Evolutionary conservation across 2,888 invertebrate genomes (phyloP).

Genomic region (Chrysodeixis includens): DNA sequence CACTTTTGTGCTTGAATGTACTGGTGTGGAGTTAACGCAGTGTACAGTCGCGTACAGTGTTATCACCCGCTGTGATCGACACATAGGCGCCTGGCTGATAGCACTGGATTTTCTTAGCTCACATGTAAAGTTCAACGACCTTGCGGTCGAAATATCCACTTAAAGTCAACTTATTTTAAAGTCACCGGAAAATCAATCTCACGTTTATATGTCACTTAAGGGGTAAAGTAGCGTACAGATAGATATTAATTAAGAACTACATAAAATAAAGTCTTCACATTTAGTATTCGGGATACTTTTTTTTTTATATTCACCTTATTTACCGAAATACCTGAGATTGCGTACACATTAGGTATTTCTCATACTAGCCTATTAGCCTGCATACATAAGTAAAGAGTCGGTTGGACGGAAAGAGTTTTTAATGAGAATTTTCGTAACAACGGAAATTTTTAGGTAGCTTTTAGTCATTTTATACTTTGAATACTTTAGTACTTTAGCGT

Average conservation of each 20-base stretch:
- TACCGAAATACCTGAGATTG: too few relatives aligned
- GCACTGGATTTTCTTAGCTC: conserved; percentile 48
- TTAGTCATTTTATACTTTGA: background rate
- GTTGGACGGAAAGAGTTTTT: background rate
- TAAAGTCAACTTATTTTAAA: background rate
- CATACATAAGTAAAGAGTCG: background rate
- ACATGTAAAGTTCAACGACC: conserved; percentile 34
- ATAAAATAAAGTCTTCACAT: too few relatives aligned
- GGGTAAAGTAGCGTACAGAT: too few relatives aligned
- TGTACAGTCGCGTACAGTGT: conserved; percentile 39
- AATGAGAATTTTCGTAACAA: background rate
- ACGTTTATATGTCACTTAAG: too few relatives aligned
- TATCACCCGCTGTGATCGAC: conserved; percentile 61
- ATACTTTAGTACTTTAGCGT: background rate
- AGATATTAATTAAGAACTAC: too few relatives aligned
- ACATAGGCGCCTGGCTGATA: conserved; percentile 55
- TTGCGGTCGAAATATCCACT: background rate
- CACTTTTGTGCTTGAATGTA: conserved; percentile 37
- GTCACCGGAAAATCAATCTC: too few relatives aligned
- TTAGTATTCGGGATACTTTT: too few relatives aligned
- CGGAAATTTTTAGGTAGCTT: background rate
- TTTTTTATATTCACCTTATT: too few relatives aligned
- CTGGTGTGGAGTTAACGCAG: conserved; percentile 23
- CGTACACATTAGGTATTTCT: background rate
- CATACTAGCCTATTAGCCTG: background rate